phyloP scores from a whole-genome alignment of 2,113 vertebrate genomes.

The Bucco capensis region DNA sequence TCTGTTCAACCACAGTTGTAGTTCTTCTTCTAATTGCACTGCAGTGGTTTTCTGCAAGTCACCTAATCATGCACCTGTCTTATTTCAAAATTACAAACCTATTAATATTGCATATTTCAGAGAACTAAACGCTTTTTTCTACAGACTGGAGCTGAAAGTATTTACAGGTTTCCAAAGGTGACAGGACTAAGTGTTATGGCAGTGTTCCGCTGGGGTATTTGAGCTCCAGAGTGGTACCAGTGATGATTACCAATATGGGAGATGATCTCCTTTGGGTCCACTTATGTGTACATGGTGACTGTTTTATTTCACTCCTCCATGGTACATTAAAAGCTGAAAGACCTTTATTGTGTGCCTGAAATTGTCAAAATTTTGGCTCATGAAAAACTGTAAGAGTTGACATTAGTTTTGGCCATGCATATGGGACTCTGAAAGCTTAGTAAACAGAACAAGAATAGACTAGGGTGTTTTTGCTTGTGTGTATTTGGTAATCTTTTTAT shows the following conservation, averaged over 20 bases:
- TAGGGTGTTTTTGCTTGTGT: not conserved
- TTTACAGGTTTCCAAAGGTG: not conserved
- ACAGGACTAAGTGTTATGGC: not conserved
- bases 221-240: not conserved
- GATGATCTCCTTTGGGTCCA: not conserved
- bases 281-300: not conserved
- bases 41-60: not conserved
- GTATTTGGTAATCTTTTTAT: not conserved
- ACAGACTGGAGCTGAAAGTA: not conserved
- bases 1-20: not conserved
- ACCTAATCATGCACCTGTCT: fast-evolving
- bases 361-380: not conserved
- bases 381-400: not conserved
- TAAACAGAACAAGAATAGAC: not conserved
- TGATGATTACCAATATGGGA: not conserved
- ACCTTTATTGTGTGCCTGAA: not conserved
- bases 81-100: not conserved
- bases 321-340: not conserved
- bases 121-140: not conserved
- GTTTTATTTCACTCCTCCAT: not conserved
- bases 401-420: not conserved
- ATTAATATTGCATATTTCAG: not conserved
- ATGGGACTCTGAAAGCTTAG: not conserved
- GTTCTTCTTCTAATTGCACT: not conserved
- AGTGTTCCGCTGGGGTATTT: not conserved